Percentiles rank a stretch among this genome's conserved stretches.
Evolutionary conservation across 1,140 invertebrate genomes (phyloP).

Genomic region (Drosophila subpulchrella): DNA sequence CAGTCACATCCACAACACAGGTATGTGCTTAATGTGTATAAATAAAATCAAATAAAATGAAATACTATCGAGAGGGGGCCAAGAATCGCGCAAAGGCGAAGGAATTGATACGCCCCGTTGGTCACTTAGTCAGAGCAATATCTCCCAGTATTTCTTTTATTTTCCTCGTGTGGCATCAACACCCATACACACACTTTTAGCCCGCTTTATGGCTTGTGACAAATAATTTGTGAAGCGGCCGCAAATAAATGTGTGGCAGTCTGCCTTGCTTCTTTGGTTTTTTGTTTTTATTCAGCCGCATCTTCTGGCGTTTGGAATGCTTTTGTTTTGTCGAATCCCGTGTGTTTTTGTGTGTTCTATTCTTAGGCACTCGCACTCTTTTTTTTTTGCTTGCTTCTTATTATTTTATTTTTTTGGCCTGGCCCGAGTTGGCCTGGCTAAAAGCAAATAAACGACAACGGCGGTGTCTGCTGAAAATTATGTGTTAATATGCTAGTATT

Average conservation of each 20-base stretch:
- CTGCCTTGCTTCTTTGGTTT: conserved; percentile 10
- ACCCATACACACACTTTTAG: conserved; percentile 30
- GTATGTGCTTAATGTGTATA: conserved; percentile 26
- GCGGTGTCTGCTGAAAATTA: conserved; percentile 68
- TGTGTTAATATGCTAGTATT: conserved; percentile 81
- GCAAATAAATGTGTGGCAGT: conserved; percentile 72
- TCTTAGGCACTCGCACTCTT: conserved; percentile 41
- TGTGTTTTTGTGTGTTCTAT: conserved; percentile 18
- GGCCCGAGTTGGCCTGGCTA: conserved; percentile 51
- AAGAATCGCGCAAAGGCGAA: conserved; percentile 57
- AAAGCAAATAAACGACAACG: conserved; percentile 56
- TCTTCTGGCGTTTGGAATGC: conserved; percentile 70
- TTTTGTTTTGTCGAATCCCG: conserved; percentile 52
- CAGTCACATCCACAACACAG: background rate
- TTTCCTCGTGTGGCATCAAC: conserved; percentile 13
- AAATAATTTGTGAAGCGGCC: conserved; percentile 79
- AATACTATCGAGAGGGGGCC: conserved; percentile 70
- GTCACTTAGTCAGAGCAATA: conserved; percentile 59
- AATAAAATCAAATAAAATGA: conserved; percentile 62
- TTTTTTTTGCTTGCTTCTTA: conserved; percentile 9
- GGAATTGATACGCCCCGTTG: conserved; percentile 79
- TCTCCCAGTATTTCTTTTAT: conserved; percentile 12
- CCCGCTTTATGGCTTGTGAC: conserved; percentile 78
- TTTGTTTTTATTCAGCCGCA: conserved; percentile 45
- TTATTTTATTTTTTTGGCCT: conserved; percentile 46